phyloP scores from a whole-genome alignment of 1,140 invertebrate genomes.

The Dendroctonus ponderosae region DNA sequence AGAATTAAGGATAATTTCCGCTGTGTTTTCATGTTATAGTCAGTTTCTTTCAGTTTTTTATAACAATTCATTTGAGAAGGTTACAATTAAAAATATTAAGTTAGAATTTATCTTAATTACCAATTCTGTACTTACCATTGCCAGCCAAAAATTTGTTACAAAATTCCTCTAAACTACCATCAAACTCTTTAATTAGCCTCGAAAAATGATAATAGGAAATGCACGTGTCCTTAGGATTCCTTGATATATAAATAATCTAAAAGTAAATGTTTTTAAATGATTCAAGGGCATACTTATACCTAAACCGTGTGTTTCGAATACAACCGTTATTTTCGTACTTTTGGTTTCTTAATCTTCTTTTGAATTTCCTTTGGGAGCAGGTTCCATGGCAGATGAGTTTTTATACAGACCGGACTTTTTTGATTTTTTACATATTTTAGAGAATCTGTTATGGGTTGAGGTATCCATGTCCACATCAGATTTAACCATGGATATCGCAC shows the following conservation, averaged over 20 bases:
- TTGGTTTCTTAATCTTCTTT: constrained; percentile 52
- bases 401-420: constrained; percentile 61
- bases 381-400: constrained; percentile 68
- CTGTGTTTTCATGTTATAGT: too few species aligned
- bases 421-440: constrained; percentile 34
- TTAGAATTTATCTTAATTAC: too few species aligned
- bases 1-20: too few species aligned
- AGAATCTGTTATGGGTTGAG: constrained; percentile 38
- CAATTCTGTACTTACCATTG: constrained; percentile 46
- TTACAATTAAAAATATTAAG: too few species aligned
- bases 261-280: constrained; percentile 32
- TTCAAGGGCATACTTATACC: too few species aligned
- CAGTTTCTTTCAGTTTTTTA: too few species aligned
- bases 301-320: constrained; percentile 27
- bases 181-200: constrained; percentile 59
- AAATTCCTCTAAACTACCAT: constrained; percentile 64
- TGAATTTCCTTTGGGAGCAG: constrained; percentile 62
- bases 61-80: too few species aligned
- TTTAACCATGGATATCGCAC: constrained; percentile 37
- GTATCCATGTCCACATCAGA: constrained; percentile 40
- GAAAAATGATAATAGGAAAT: constrained; percentile 77
- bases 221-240: constrained; percentile 79
- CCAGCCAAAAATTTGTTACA: constrained; percentile 63
- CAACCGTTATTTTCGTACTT: constrained; percentile 44
- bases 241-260: constrained; percentile 74